Conservation (phyloP, 2,797 vertebrate genomes). For the Trematomus bernacchii region DNA sequence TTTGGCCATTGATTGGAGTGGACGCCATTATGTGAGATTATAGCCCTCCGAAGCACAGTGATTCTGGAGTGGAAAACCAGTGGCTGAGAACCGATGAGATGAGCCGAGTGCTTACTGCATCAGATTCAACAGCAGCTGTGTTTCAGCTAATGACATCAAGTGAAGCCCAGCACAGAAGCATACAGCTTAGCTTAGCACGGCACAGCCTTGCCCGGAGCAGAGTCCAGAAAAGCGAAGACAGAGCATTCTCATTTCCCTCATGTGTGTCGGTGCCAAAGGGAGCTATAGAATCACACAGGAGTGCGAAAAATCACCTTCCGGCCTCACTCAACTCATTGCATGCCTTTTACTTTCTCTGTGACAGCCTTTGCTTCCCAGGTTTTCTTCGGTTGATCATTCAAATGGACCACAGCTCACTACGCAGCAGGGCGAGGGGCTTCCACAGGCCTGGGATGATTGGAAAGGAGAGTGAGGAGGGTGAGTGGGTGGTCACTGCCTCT, state of each 20-base stretch:
- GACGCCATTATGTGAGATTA: constrained; percentile 81
- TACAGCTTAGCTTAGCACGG: constrained; percentile 32
- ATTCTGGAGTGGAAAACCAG: constrained; percentile 68
- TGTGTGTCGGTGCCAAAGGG: constrained; percentile 43
- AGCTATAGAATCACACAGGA: constrained; percentile 37
- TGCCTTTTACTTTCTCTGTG: constrained; percentile 67
- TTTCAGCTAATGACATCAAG: constrained; percentile 67
- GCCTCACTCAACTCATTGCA: constrained; percentile 46
- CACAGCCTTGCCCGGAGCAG: constrained; percentile 37
- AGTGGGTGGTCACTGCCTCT: constrained; percentile 45
- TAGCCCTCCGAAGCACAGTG: constrained; percentile 66
- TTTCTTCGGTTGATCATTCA: constrained; percentile 73
- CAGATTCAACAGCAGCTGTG: constrained; percentile 67
- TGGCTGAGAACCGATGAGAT: constrained; percentile 68
- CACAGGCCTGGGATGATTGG: constrained; percentile 51
- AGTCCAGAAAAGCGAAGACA: constrained; percentile 47
- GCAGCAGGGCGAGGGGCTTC: constrained; percentile 19
- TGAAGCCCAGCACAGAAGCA: constrained; percentile 22
- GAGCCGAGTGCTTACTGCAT: constrained; percentile 67
- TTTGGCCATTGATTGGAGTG: constrained; percentile 81
- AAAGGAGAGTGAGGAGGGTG: constrained; percentile 19
- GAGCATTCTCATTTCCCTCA: constrained; percentile 51
- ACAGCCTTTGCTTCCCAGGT: constrained; percentile 63
- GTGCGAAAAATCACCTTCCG: constrained; percentile 52
- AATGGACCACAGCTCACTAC: constrained; percentile 73